phyloP scores from a whole-genome alignment of 2,113 vertebrate species.

The Gila orcuttii region DNA sequence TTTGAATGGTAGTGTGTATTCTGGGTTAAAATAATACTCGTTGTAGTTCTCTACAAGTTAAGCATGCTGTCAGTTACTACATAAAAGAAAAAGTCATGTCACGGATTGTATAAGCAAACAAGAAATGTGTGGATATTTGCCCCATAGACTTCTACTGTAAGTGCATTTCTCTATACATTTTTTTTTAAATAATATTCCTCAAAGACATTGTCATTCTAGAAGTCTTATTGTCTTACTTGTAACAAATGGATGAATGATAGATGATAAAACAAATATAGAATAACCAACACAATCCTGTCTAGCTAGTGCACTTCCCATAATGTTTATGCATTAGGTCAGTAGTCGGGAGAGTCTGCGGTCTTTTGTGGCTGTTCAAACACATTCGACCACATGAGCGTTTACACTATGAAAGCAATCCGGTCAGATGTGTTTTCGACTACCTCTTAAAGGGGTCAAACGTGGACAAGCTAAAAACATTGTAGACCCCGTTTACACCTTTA shows the following conservation, averaged over 20 bases:
- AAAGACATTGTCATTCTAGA: too few relatives aligned
- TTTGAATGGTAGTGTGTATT: neutral
- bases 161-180: neutral
- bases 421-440: too few relatives aligned
- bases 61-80: neutral
- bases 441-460: too few relatives aligned
- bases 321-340: too few relatives aligned
- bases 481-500: too few relatives aligned
- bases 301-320: too few relatives aligned
- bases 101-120: neutral
- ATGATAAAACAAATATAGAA: neutral
- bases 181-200: neutral
- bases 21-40: neutral
- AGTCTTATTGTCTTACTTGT: neutral
- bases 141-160: neutral
- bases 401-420: too few relatives aligned
- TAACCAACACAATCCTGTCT: neutral
- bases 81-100: neutral
- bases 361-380: too few relatives aligned
- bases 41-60: neutral
- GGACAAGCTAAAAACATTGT: too few relatives aligned
- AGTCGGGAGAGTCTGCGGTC: too few relatives aligned
- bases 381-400: too few relatives aligned
- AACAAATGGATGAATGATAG: neutral
- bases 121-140: neutral